Percentiles rank a stretch among this genome's conserved stretches.
Conservation (phyloP, 2,797 vertebrate species). For the Enteromius paludinosus region DNA sequence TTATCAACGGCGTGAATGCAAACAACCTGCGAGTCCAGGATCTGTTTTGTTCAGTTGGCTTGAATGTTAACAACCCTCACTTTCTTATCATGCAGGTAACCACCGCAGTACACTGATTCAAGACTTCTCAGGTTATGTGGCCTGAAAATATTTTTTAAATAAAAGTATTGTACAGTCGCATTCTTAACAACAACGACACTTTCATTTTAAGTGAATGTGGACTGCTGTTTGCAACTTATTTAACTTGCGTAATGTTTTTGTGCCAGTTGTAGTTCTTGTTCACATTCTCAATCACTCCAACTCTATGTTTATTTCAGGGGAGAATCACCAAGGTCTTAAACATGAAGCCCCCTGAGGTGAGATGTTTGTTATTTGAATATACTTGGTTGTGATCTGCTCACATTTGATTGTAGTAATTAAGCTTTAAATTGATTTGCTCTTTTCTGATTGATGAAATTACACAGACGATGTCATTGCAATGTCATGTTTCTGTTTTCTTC, state of each 20-base stretch:
- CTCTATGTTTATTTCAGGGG: conserved; percentile 77
- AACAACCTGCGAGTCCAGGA: conserved; percentile 90
- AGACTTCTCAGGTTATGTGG: background rate
- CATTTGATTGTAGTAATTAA: background rate
- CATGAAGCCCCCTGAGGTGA: conserved; percentile 98
- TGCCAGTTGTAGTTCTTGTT: background rate
- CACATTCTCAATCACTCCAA: background rate
- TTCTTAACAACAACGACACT: background rate
- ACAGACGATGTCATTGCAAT: background rate
- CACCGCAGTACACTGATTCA: background rate
- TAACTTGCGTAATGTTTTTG: background rate
- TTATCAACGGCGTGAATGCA: conserved; percentile 93
- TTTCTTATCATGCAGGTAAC: conserved; percentile 99
- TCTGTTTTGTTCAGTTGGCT: conserved; percentile 93
- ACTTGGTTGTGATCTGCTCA: background rate
- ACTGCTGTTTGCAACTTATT: background rate
- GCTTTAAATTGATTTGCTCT: background rate
- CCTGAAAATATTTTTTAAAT: background rate
- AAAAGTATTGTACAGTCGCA: background rate
- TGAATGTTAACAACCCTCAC: conserved; percentile 98
- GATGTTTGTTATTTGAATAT: conserved; percentile 33
- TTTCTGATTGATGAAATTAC: background rate
- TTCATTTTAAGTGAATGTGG: background rate
- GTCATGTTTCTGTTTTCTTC: background rate
- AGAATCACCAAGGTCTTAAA: conserved; percentile 96